phyloP scores from a whole-genome alignment of 2,113 vertebrate species.

The Balaeniceps rex region DNA sequence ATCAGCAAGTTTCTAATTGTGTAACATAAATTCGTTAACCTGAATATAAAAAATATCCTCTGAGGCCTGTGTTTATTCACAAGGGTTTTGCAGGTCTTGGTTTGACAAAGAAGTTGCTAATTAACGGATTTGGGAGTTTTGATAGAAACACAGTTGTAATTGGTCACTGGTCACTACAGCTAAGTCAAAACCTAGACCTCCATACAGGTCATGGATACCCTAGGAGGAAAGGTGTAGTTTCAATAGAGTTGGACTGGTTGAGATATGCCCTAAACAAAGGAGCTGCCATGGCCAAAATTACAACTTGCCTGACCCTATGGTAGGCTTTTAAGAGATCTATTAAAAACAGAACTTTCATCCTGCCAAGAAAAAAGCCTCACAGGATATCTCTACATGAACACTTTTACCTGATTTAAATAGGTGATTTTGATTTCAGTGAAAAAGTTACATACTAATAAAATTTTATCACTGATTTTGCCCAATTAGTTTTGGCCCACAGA shows the following conservation, averaged over 20 bases:
- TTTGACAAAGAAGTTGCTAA: neutral
- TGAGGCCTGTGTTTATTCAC: neutral
- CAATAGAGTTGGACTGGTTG: neutral
- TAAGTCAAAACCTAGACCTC: neutral
- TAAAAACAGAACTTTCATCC: neutral
- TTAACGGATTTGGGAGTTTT: neutral
- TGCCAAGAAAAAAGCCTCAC: neutral
- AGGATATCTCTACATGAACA: neutral
- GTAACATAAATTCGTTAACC: neutral
- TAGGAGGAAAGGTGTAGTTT: neutral
- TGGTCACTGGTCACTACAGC: neutral
- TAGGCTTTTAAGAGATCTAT: neutral
- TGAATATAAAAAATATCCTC: neutral
- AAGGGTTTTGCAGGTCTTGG: neutral
- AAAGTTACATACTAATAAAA: neutral
- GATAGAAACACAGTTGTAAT: neutral
- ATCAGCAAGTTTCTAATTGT: neutral
- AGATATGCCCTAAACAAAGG: neutral
- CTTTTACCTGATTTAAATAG: neutral
- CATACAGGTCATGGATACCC: neutral
- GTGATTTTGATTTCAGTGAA: constrained; percentile 54
- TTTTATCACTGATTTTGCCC: constrained; percentile 34
- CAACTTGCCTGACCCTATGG: neutral
- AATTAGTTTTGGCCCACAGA: constrained; percentile 37
- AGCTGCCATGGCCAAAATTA: neutral